phyloP scores from a whole-genome alignment of 2,888 invertebrate species.

The Tipula unca region DNA sequence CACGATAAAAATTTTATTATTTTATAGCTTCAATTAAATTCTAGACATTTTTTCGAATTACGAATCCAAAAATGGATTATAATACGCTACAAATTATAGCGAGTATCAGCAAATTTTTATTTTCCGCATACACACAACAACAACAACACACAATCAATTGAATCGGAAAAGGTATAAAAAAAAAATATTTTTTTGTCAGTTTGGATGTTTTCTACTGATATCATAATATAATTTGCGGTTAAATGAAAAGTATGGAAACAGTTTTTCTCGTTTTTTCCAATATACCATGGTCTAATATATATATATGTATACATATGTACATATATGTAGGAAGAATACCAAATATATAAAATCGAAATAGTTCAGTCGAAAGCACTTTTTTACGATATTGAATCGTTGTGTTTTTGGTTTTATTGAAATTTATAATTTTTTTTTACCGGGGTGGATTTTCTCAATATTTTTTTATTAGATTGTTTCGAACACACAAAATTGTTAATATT shows the following conservation, averaged over 20 bases:
- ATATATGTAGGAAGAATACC: background rate
- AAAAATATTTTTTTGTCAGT: background rate
- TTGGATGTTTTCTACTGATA: constrained; percentile 2
- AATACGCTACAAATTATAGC: background rate
- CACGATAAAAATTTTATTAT: background rate
- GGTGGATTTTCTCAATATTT: background rate
- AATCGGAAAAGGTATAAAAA: background rate
- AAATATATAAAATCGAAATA: background rate
- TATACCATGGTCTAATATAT: background rate
- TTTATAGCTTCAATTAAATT: background rate
- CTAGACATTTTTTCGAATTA: background rate
- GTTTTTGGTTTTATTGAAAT: constrained; percentile 4
- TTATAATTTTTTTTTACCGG: background rate
- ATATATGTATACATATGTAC: too few relatives aligned
- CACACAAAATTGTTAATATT: background rate
- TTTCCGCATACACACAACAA: background rate
- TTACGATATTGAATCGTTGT: constrained; percentile 2
- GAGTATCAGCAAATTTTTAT: background rate
- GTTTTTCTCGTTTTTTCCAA: background rate
- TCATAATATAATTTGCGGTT: background rate
- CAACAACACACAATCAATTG: background rate
- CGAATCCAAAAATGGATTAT: background rate
- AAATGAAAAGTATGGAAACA: background rate
- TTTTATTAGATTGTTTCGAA: background rate
- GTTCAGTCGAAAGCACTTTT: background rate